Evolutionary conservation across 1,140 invertebrate species (phyloP), one percentile per base, ranked within the genome.

Genomic region (Mercenaria mercenaria): DNA sequence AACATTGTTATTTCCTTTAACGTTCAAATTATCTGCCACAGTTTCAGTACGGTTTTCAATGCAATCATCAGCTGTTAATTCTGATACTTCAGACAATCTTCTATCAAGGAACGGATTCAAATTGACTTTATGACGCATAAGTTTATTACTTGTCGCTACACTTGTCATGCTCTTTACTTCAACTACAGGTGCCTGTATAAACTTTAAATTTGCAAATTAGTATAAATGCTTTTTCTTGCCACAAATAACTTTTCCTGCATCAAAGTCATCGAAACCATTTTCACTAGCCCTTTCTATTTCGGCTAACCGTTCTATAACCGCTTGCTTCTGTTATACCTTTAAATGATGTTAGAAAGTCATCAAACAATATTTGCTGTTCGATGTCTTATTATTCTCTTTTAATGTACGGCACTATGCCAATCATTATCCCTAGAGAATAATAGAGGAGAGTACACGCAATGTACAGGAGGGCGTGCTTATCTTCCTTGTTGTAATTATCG

Each of bases 391-490:
- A 92, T 80, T 95, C 95, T 50, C 93, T 80, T 83, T 95, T 95
- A 29, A 95, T 86, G 89, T 95, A 95, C 18, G 91, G 93, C 72
- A 95, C 91, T 47, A 95, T 95, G 39, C 93, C 95, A 26, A 95
- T 88, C 20, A 94, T 91, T 43, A 95, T 95, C 20, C 95, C 95
- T 56, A 94, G 85, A 6, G 95, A 95, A 83, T 95, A 95, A 83
- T 95, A 95, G 32, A 95, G 87, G 2, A 95, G 91, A 0, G 94
- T 94, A 41, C 95, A 92, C n/a, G n/a, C n/a, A n/a, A n/a, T n/a
- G n/a, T n/a, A n/a, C n/a, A n/a, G n/a, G n/a, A n/a, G n/a, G n/a
- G n/a, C n/a, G n/a, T n/a, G n/a, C n/a, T n/a, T n/a, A n/a, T n/a
- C n/a, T n/a, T n/a, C n/a, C n/a, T n/a, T 18, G 29, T 32, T 20